Evolutionary conservation across 92 coral and sea anemone species (phyloP), one percentile per base, ranked within the genome.

Genomic region (Porites divaricata): DNA sequence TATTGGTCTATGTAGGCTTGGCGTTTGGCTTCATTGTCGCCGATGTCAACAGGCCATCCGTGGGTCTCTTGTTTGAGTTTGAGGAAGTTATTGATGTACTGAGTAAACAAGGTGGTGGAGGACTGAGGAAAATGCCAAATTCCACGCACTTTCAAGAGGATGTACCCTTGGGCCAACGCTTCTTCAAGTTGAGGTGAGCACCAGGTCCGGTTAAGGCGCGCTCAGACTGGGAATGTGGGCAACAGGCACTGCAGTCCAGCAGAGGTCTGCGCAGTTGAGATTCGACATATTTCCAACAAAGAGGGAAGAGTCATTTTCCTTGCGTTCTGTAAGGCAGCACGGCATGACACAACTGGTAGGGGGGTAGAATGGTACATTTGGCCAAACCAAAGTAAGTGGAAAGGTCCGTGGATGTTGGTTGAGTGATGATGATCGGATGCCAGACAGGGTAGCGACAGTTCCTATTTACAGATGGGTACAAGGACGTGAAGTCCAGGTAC

Each of bases 391-490:
- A n/a, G n/a, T n/a, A n/a, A n/a, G n/a, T n/a, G n/a, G n/a, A n/a
- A n/a, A n/a, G n/a, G n/a, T n/a, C n/a, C n/a, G n/a, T n/a, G n/a
- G n/a, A n/a, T n/a, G n/a, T 59, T 0, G 76, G 75, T 50, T 48
- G 24, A 2, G 20, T 8, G 8, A 90, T 65, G 16, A 85, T 69
- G 0, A 0, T 6, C 0, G 90, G 90, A 41, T 86, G 89, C 1
- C 77, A 50, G 6, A 14, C 8, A 1, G 89, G 89, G 45, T 57
- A 86, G 45, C 45, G 9, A 1, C 45, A 25, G 1, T 57, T 67
- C 78, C 77, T 85, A 48, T 78, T 78, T 4, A 77, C 72, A 17
- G 8, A 85, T 9, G 83, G 89, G 52, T 77, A 85, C 0, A 85
- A 23, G 19, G 61, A 16, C 0, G 84, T 77, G 16, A 78, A 57